Evolutionary conservation across 2,113 vertebrate genomes (phyloP).

Genomic region (Cavia aperea): DNA sequence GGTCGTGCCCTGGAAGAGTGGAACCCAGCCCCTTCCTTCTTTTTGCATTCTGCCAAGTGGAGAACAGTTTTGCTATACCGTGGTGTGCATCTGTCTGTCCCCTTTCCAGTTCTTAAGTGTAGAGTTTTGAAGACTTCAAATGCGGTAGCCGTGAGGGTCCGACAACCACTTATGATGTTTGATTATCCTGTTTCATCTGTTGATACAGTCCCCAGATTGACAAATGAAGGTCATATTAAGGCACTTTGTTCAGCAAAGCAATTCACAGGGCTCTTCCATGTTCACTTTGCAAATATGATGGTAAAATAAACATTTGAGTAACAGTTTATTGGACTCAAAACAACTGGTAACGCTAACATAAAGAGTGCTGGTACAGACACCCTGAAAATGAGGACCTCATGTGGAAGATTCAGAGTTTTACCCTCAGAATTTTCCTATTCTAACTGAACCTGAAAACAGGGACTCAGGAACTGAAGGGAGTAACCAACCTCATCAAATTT

Average conservation of each 20-base stretch:
- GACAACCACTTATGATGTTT: not conserved
- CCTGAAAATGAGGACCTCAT: not conserved
- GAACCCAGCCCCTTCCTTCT: not conserved
- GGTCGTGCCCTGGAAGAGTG: not conserved
- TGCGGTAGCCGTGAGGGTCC: not conserved
- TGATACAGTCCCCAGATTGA: too few species aligned
- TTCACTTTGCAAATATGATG: not conserved
- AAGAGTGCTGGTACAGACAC: not conserved
- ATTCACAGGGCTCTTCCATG: not conserved
- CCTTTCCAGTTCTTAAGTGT: not conserved
- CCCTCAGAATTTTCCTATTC: not conserved
- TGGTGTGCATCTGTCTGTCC: not conserved
- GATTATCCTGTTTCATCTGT: not conserved
- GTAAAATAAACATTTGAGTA: not conserved
- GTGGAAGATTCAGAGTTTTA: not conserved
- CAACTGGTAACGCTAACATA: not conserved
- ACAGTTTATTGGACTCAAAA: not conserved
- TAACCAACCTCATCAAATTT: not conserved
- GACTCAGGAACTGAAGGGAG: not conserved
- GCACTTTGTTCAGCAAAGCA: not conserved
- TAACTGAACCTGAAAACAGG: not conserved
- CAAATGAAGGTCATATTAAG: not conserved
- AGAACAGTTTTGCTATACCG: not conserved
- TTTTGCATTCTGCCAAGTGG: not conserved
- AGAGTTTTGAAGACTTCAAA: not conserved